Evolutionary conservation across 1,140 invertebrate genomes (phyloP), one percentile per base, ranked within the genome.

Genomic region (Temnothorax longispinosus): DNA sequence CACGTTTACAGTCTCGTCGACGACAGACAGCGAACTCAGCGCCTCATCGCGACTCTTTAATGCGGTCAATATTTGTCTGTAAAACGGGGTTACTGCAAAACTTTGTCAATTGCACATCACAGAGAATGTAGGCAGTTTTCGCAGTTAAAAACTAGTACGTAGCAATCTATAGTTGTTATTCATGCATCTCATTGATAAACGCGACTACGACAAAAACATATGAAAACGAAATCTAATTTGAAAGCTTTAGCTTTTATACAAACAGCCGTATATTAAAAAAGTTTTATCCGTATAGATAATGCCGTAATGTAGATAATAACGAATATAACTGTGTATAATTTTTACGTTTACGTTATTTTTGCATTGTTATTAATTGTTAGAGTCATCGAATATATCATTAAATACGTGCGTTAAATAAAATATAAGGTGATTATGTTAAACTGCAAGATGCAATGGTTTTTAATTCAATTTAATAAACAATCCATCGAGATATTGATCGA

Each of bases 61-160:
- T 58, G 60, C 13, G 65, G 64, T 81, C 80, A 82, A 82, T 82
- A 82, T 82, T 82, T 81, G 52, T 38, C 27, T 7, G 41, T 47
- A 27, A 72, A 74, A 82, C 54, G 67, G 71, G 38, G 52, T 82
- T 82, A 58, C 38, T 67, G 15, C 62, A 47, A 35, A 81, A 56
- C 50, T 80, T 80, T 67, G 35, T 35, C 38, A 56, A 44, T 32
- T 71, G 27, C 27, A 58, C 32, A 18, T 8, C 44, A 27, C 27
- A 18, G 18, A 76, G 3, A 18, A 69, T 13, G 6, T 35, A n/a
- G 35, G 0, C 18, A 15, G 11, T 35, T 41, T 35, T 41, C 3
- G 52, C 38, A 60, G 4, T 65, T 80, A 65, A 44, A 81, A 56
- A 27, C 15, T 82, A 21, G 8, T 58, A 75, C 56, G 13, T 15